A percentile compares a stretch with the other conserved stretches of the same genome.
Conservation (phyloP, 2,888 invertebrate genomes). For the Microctonus aethiopoides region DNA sequence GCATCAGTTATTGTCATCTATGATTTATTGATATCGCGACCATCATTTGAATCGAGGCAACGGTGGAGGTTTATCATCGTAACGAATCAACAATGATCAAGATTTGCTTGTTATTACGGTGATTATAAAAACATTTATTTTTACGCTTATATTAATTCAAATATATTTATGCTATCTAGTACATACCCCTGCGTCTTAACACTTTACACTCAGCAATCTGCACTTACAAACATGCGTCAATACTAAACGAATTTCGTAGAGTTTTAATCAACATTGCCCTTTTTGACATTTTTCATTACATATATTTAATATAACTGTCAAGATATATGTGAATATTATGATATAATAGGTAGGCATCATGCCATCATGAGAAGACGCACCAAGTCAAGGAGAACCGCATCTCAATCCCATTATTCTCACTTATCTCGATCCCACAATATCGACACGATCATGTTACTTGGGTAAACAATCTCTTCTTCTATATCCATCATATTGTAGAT, state of each 20-base stretch:
- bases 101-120: neutral
- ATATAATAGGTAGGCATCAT: constrained; percentile 12
- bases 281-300: too few relatives aligned
- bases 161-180: neutral
- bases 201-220: too few relatives aligned
- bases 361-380: constrained; percentile 40
- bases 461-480: too few relatives aligned
- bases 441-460: neutral
- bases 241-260: too few relatives aligned
- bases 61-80: neutral
- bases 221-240: too few relatives aligned
- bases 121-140: neutral
- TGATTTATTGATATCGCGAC: neutral
- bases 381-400: constrained; percentile 62
- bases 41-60: neutral
- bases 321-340: constrained; percentile 30
- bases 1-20: neutral
- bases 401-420: constrained; percentile 27
- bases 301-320: neutral
- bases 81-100: neutral
- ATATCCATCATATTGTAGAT: too few relatives aligned
- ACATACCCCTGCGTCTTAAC: too few relatives aligned
- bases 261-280: too few relatives aligned
- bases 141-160: neutral
- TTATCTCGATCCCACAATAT: neutral